Base-by-base conservation (phyloP, 2,888 invertebrate genomes). In the Nemoura dubitans region DNA sequence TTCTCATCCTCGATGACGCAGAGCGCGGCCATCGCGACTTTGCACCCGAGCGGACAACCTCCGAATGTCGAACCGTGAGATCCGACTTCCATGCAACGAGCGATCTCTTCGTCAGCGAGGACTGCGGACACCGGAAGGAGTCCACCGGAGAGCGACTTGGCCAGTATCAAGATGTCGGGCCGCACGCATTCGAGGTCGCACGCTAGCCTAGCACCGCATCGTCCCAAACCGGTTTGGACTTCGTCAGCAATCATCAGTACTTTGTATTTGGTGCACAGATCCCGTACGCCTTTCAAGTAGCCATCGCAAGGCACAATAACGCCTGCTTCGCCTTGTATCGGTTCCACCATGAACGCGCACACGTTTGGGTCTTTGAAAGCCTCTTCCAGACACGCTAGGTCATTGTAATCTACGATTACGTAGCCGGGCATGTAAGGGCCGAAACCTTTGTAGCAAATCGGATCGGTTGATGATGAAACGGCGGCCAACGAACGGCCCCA, bases 21-120 rank as follows among this genome's bases (percentile, higher is more conserved):
- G 3, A 99, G 92, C 0, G 98, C 97, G 88, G 96, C 96, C 77
- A 96, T 94, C 10, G 98, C 98, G 0, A 99, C 95, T 86, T 94
- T 95, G 89, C 97, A 97, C 0, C 96, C 98, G 43, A 99, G 92
- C 0, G 99, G 98, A 92, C 98, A 99, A 0, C 98, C 99, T n/a
- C 98, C 98, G 90, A 97, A 99, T 0, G 99, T 99, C 0, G 98
- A 98, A 0, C 98, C 98, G 91, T 99, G 99, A 89, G 98, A 96
- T 0, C 98, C 98, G 0, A 98, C 98, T 89, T 94, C 95, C 88
- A 99, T 96, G 89, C 94, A 94, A 86, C 96, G 92, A 98, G 99
- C 99, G 10, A 99, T 93, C 0, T 94, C 92, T 90, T 97, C 95
- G 91, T 97, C 95, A 14, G 97, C 95, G 76, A 99, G 91, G 0